Evolutionary conservation across 2,797 vertebrate species (phyloP).

Genomic region (Phalloptychus januarius): DNA sequence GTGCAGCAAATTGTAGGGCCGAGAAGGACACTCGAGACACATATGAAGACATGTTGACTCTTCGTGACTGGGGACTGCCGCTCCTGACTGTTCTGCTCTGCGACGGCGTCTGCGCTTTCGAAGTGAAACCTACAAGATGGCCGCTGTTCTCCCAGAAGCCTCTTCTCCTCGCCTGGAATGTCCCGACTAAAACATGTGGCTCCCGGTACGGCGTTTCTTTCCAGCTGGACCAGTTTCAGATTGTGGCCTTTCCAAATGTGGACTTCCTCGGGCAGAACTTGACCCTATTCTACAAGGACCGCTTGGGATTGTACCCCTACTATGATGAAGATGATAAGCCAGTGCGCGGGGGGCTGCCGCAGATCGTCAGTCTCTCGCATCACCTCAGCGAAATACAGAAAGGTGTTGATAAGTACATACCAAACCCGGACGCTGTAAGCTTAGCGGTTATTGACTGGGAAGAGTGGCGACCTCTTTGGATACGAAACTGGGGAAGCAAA

Average conservation of each 20-base stretch:
- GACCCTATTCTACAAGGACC: slow-evolving; percentile 95
- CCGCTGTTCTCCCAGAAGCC: slow-evolving; percentile 89
- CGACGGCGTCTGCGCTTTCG: slow-evolving; percentile 67
- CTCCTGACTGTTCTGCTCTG: slow-evolving; percentile 73
- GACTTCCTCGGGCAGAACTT: slow-evolving; percentile 91
- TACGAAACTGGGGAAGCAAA: slow-evolving; percentile 93
- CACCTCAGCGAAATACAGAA: slow-evolving; percentile 82
- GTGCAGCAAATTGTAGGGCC: slow-evolving; percentile 53
- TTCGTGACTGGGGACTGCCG: slow-evolving; percentile 68
- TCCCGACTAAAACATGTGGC: slow-evolving; percentile 91
- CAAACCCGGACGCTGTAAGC: slow-evolving; percentile 76
- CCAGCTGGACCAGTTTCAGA: slow-evolving; percentile 88
- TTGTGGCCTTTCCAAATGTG: slow-evolving; percentile 89
- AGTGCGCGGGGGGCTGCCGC: slow-evolving; percentile 89
- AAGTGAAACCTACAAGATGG: slow-evolving; percentile 83
- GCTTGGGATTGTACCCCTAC: slow-evolving; percentile 90
- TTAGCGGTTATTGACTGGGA: slow-evolving; percentile 97
- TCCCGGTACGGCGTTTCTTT: slow-evolving; percentile 85
- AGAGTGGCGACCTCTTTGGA: slow-evolving; percentile 97
- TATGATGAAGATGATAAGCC: slow-evolving; percentile 66
- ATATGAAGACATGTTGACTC: slow-evolving; percentile 77
- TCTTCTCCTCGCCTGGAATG: slow-evolving; percentile 92
- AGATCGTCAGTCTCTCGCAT: slow-evolving; percentile 82
- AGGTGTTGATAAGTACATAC: slow-evolving; percentile 85
- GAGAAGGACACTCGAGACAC: slow-evolving; percentile 58